phyloP scores from a whole-genome alignment of 2,797 vertebrate species.

The Cercopithecus neglectus region DNA sequence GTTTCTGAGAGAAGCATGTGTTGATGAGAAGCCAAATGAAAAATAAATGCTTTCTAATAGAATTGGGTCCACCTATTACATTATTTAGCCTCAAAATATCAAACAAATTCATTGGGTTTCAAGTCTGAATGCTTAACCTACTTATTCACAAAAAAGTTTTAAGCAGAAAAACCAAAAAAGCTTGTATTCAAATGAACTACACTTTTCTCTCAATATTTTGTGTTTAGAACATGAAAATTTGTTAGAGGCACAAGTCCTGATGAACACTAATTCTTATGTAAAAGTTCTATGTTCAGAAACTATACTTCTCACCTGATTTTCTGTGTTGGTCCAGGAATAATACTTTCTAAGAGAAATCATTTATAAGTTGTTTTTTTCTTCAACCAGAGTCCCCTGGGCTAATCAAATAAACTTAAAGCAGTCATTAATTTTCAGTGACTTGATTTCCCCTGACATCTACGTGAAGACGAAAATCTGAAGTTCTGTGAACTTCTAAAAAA shows the following conservation, averaged over 20 bases:
- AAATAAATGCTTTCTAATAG: slow-evolving; percentile 1
- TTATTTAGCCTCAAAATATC: not conserved
- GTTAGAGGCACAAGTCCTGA: not conserved
- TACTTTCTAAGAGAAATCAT: not conserved
- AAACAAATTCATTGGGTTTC: not conserved
- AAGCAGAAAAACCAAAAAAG: not conserved
- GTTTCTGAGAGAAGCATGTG: slow-evolving; percentile 27
- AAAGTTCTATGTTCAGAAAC: slow-evolving; percentile 32
- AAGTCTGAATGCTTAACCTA: not conserved
- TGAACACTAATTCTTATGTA: not conserved
- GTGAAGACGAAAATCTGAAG: not conserved
- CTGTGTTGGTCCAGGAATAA: not conserved
- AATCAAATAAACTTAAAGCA: not conserved
- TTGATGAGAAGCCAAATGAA: not conserved
- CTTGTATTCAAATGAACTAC: not conserved
- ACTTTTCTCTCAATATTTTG: slow-evolving; percentile 15
- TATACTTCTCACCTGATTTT: not conserved
- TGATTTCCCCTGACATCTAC: slow-evolving; percentile 18
- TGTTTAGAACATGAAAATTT: not conserved
- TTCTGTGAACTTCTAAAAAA: not conserved
- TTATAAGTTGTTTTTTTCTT: not conserved
- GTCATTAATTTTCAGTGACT: not conserved
- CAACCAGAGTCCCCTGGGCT: not conserved
- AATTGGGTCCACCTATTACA: not conserved
- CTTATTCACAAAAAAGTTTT: not conserved